phyloP scores from a whole-genome alignment of 2,888 invertebrate genomes.

The Ischnus inquisitorius region DNA sequence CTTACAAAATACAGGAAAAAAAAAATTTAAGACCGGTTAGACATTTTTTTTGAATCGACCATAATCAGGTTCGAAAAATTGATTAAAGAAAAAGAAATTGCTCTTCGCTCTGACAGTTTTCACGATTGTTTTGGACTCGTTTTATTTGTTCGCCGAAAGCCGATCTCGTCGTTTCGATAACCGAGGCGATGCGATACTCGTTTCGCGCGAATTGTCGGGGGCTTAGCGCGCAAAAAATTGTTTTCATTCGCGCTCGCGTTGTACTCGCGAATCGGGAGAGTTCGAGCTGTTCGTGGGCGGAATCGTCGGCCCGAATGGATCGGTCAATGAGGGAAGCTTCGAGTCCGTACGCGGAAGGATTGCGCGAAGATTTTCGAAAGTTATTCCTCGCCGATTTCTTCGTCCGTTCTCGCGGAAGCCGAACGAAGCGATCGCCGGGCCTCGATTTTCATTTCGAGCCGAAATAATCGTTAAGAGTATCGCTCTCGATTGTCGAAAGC shows the following conservation, averaged over 20 bases:
- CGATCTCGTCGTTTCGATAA: conserved; percentile 22
- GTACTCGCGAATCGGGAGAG: not conserved
- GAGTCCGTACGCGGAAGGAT: conserved; percentile 1
- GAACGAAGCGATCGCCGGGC: conserved; percentile 19
- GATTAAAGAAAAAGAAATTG: too few species aligned
- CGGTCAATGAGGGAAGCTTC: conserved; percentile 36
- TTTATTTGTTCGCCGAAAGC: conserved; percentile 12
- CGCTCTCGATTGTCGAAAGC: conserved; percentile 33
- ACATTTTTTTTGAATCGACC: too few species aligned
- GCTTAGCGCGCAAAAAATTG: conserved; percentile 8
- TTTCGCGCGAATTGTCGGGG: conserved; percentile 1
- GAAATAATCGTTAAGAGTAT: not conserved
- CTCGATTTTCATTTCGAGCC: conserved; percentile 8
- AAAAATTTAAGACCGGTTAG: too few species aligned
- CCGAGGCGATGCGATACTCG: not conserved
- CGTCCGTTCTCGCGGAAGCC: not conserved
- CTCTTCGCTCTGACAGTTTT: too few species aligned
- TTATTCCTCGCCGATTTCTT: conserved; percentile 22
- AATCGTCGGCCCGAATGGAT: conserved; percentile 50
- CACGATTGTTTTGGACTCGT: too few species aligned
- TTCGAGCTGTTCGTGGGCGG: conserved; percentile 7
- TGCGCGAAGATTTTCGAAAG: conserved; percentile 21
- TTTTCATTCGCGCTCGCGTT: conserved; percentile 7
- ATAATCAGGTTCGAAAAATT: too few species aligned
- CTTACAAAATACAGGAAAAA: not conserved